Conservation (phyloP, 2,888 invertebrate species). For the Artemia sp. region DNA sequence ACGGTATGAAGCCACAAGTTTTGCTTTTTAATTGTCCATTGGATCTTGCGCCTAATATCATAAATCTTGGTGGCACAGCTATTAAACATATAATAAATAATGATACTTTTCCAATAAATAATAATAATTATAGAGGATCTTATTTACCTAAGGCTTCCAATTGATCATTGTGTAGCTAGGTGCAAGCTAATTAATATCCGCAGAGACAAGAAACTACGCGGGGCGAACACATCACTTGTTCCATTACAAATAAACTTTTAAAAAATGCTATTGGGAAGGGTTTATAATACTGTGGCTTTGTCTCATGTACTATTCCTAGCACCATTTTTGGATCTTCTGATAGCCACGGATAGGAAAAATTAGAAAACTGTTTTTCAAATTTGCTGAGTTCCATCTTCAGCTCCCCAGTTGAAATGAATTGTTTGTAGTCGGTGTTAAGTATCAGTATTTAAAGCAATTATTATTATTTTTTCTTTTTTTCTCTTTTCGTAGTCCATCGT, state of each 20-base stretch:
- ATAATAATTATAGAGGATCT: no score
- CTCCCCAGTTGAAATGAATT: slow-evolving; percentile 7
- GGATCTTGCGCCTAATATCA: background rate
- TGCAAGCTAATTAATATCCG: background rate
- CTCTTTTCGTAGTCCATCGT: no score
- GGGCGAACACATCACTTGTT: background rate
- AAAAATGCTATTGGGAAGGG: background rate
- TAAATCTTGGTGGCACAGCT: slow-evolving; percentile 5
- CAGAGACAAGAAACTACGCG: background rate
- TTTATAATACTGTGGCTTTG: background rate
- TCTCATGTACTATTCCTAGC: background rate
- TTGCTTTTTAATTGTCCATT: background rate
- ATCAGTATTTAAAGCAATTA: background rate
- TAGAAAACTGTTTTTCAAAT: background rate
- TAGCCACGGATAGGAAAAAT: background rate
- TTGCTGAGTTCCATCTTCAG: background rate
- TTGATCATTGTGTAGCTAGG: background rate
- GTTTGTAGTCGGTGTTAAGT: background rate
- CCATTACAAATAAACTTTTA: background rate
- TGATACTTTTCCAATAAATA: no score
- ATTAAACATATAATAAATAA: background rate
- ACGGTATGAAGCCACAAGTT: background rate
- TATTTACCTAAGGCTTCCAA: background rate
- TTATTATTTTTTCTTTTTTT: background rate
- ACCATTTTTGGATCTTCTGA: background rate